Percentiles rank a stretch among this genome's conserved stretches.
Conservation (phyloP, 2,888 invertebrate species). For the Blera fallax region DNA sequence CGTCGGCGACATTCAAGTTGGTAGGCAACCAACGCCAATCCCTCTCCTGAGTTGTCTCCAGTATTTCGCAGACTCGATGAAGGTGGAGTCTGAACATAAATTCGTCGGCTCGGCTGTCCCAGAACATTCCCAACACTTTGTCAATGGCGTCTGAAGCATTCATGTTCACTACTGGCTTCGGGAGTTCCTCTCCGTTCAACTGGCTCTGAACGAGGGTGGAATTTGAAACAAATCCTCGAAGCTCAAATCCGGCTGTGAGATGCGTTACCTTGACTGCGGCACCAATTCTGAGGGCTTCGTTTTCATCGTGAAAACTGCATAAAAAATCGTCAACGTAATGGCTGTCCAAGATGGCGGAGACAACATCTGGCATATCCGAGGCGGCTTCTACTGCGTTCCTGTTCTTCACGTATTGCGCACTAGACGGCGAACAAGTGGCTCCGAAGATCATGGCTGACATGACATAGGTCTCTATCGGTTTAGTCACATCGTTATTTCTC, state of each 20-base stretch:
- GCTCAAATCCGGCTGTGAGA: conserved; percentile 8
- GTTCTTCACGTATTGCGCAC: conserved; percentile 70
- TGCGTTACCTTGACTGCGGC: conserved; percentile 4
- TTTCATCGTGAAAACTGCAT: conserved; percentile 10
- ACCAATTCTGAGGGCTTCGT: too few species aligned
- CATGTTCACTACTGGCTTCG: background rate
- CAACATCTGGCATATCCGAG: conserved; percentile 33
- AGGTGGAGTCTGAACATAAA: conserved; percentile 52
- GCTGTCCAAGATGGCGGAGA: conserved; percentile 39
- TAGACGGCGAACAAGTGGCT: conserved; percentile 66
- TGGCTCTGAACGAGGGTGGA: too few species aligned
- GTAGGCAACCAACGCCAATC: conserved; percentile 57
- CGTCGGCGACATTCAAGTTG: conserved; percentile 23
- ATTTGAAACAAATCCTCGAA: background rate
- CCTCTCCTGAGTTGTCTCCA: background rate
- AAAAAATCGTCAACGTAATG: conserved; percentile 58
- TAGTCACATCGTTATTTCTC: conserved; percentile 37
- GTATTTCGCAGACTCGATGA: conserved; percentile 41
- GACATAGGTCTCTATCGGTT: conserved; percentile 41
- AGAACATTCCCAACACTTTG: conserved; percentile 70
- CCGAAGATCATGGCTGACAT: conserved; percentile 73
- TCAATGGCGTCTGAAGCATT: conserved; percentile 12
- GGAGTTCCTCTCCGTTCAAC: background rate
- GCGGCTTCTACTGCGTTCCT: too few species aligned
- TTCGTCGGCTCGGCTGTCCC: conserved; percentile 33